Base-by-base conservation (phyloP, 2,888 invertebrate species). In the Hyppa rectilinea region DNA sequence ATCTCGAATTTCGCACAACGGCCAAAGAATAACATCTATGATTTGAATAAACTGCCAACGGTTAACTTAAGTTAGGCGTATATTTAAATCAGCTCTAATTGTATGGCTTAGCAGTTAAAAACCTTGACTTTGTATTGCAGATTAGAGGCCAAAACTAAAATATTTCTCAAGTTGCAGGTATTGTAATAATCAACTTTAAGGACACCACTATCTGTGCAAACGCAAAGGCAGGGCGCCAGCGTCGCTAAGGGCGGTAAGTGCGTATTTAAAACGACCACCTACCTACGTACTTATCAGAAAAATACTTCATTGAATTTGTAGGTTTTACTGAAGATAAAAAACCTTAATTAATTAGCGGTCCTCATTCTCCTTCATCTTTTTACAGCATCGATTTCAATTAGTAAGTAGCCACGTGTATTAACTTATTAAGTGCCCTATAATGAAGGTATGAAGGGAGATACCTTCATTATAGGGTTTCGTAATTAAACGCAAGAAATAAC, bases 111-210 rank as follows among this genome's bases (percentile, higher is more conserved):
- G 17, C 34, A 17, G 36, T 23, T 23, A 23, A 34, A 17, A 9
- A 17, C 10, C 10, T 17, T 26, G 17, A 10, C 23, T 23, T 40
- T 1, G n/a, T 29, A 45, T 45, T 38, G 31, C n/a, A 50, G 26
- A 67, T 34, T 26, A 34, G 14, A 61, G 34, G 34, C 12, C 14
- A 14, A 55, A 38, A 50, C n/a, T n/a, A 12, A 71, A 40, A 23
- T 34, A 26, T 58, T 36, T 55, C 20, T 47, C 23, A 29, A 26
- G 40, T 17, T 40, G 14, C 38, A 71, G n/a, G n/a, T 75, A 55
- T n/a, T n/a, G n/a, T n/a, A 53, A 75, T 26, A 52, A 53, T n/a
- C 38, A 40, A 20, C 14, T n/a, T 26, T 34, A 47, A 38, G 45
- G 26, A 34, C 52, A 53, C 29, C 20, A 20, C 38, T 4, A 31